Base-by-base conservation (phyloP, 2,797 vertebrate species). In the Acipenser ruthenus region DNA sequence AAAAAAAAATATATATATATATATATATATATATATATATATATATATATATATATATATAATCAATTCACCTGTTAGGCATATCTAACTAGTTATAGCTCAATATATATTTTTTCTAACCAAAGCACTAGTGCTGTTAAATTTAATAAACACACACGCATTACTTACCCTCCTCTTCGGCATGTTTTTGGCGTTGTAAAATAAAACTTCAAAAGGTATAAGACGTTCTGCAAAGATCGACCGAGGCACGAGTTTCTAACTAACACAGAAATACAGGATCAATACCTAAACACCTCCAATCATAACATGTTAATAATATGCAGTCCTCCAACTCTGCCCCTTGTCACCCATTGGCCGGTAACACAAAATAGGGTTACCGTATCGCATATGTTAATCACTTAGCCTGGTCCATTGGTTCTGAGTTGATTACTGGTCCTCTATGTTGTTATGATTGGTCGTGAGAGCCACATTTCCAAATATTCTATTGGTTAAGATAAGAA, bases 291-390 rank as follows among this genome's bases (percentile, higher is more conserved):
- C 87, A 88, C 88, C 87, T 89, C 84, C 78, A 80, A 81, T 89
- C 86, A 88, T 88, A 79, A 79, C 77, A 90, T 90, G 90, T 82
- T 91, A 88, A 91, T 89, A 77, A 87, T 86, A 91, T 89, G 86
- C 88, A 84, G 83, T 82, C 84, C 85, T 80, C 80, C 80, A 82
- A 83, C 81, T 84, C 79, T 74, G 67, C 78, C 76, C 79, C 72
- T 71, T 60, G 52, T 6, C 71, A 6, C 49, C 78, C 72, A 91
- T 91, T 88, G 90, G 90, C 7, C 66, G 62, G 58, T 63, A 66
- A 48, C 49, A 62, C 74, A 52, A 72, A 67, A 71, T 79, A 79
- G 63, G 90, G 68, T 66, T 9, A 2, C 4, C 1, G 0, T 7
- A 37, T 68, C 60, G 10, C 71, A 66, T 76, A 87, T 89, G 87